Evolutionary conservation across 2,113 vertebrate species (phyloP).

Genomic region (Pseudolaguvia tuberculata): DNA sequence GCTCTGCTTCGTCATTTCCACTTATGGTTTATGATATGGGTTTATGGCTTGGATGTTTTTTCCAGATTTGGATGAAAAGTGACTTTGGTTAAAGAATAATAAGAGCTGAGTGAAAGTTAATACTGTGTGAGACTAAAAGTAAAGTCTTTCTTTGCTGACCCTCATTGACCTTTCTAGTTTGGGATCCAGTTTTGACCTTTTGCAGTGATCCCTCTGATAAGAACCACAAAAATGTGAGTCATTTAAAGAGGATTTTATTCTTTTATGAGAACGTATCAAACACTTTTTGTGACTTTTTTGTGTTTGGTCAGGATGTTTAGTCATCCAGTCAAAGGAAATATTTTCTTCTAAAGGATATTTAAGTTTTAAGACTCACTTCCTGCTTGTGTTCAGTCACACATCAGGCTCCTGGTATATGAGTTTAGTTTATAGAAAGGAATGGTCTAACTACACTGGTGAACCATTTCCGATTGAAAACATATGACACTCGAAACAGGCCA

Average conservation of each 20-base stretch:
- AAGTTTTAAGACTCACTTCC: slow-evolving; percentile 54
- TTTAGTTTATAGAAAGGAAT: slow-evolving; percentile 21
- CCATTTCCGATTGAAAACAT: not conserved
- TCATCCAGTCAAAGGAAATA: slow-evolving; percentile 42
- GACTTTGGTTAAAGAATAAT: slow-evolving; percentile 21
- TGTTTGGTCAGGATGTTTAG: slow-evolving; percentile 31
- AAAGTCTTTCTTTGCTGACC: slow-evolving; percentile 26
- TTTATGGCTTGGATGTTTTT: slow-evolving; percentile 20
- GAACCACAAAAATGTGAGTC: not conserved
- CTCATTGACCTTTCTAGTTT: not conserved
- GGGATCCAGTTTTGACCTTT: not conserved
- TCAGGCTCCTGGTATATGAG: not conserved
- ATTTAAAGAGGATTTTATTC: not conserved
- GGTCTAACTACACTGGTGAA: slow-evolving; percentile 6
- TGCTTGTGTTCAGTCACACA: slow-evolving; percentile 27
- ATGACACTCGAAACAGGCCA: slow-evolving; percentile 20
- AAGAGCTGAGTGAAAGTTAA: slow-evolving; percentile 31
- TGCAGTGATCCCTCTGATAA: slow-evolving; percentile 5
- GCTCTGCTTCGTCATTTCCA: slow-evolving; percentile 51
- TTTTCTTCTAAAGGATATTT: slow-evolving; percentile 23
- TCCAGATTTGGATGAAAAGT: slow-evolving; percentile 12
- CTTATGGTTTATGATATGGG: slow-evolving; percentile 17
- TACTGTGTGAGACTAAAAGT: slow-evolving; percentile 8
- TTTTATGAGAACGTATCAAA: not conserved
- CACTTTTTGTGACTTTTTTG: not conserved